Evolutionary conservation across 2,888 invertebrate species (phyloP), one percentile per base, ranked within the genome.

Genomic region (Zele albiditarsus): DNA sequence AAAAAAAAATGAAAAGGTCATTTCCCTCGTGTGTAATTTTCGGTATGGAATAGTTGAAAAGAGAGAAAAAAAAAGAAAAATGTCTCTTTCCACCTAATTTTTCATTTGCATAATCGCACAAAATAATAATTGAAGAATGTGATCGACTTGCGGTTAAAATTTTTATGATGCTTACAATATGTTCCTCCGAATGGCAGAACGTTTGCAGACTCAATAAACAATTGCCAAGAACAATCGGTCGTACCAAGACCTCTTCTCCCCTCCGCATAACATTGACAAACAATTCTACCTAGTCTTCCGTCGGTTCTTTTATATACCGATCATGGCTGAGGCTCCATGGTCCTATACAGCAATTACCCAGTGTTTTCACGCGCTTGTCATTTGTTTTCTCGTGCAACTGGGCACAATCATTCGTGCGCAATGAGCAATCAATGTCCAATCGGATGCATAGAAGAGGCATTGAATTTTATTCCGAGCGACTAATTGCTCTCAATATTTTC

Each of bases 371-470:
- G 74, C 79, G 81, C 78, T 84, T 86, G 82, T 87, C 86, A 86
- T 87, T 87, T 87, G 86, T 85, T 87, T 84, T 79, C 81, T 79
- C 79, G 69, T 74, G 28, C 77, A 77, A 80, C 72, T 81, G 80
- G 82, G 83, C 83, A 84, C 84, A 85, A 85, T 84, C 82, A 82
- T 49, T 60, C 31, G 25, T 31, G 46, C 25, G 20, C 28, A 71
- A 46, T 60, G 27, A 57, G 46, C 63, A 72, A 72, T 72, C 53
- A 72, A 72, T 53, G 31, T 72, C 49, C 71, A 72, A 72, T 65
- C 46, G 38, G 71, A 72, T 72, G 31, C 53, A 49, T 62, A 60
- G 62, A 60, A 27, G 62, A 62, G 23, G 53, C 53, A 53, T 53
- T 42, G 46, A 42, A 42, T 31, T 33, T 60, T 71, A 71, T 62